A percentile compares a stretch with the other conserved stretches of the same genome.
These are phyloP conservation scores for Hippocampus abdominalis DNA, from an alignment of 2,113 vertebrate species.

Conservation along the genomic window DNA sequence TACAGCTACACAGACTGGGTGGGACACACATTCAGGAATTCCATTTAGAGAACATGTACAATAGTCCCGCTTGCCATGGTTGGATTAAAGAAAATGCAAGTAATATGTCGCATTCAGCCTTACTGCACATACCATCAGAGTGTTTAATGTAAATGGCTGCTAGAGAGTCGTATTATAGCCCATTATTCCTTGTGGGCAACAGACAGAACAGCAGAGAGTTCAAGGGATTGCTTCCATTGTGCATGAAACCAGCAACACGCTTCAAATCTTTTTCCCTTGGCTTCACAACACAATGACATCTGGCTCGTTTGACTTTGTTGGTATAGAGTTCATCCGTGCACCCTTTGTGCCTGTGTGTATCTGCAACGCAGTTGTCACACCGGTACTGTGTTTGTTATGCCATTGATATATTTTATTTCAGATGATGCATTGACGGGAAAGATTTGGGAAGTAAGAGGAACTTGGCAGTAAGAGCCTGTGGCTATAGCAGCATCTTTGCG, in stretches of 20 bases:
- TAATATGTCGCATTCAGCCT: conserved; percentile 42
- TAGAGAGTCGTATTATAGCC: conserved; percentile 33
- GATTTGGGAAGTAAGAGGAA: conserved; percentile 18
- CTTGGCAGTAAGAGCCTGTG: conserved; percentile 20
- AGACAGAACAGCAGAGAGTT: conserved; percentile 29
- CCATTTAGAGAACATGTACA: conserved; percentile 43
- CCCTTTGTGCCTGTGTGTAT: conserved; percentile 5
- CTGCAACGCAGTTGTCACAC: background rate
- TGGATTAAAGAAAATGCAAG: conserved; percentile 25
- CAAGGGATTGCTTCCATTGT: conserved; percentile 52
- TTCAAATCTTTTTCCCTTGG: conserved; percentile 22
- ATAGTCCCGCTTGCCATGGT: conserved; percentile 23
- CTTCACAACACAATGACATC: conserved; percentile 32
- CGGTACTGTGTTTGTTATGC: conserved; percentile 23
- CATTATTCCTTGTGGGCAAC: conserved; percentile 44
- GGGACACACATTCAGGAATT: conserved; percentile 23
- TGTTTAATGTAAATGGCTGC: conserved; percentile 37
- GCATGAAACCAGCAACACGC: conserved; percentile 28
- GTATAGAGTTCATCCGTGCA: conserved; percentile 29
- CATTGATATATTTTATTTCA: conserved; percentile 30
- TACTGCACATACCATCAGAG: conserved; percentile 34
- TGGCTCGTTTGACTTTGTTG: conserved; percentile 9
- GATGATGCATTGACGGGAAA: conserved; percentile 17
- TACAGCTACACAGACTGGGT: conserved; percentile 16
- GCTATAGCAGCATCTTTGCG: conserved; percentile 20